Percentiles rank a stretch among this genome's conserved stretches.
Evolutionary conservation across 2,797 vertebrate genomes (phyloP).

Genomic region (Holocentrus rufus): DNA sequence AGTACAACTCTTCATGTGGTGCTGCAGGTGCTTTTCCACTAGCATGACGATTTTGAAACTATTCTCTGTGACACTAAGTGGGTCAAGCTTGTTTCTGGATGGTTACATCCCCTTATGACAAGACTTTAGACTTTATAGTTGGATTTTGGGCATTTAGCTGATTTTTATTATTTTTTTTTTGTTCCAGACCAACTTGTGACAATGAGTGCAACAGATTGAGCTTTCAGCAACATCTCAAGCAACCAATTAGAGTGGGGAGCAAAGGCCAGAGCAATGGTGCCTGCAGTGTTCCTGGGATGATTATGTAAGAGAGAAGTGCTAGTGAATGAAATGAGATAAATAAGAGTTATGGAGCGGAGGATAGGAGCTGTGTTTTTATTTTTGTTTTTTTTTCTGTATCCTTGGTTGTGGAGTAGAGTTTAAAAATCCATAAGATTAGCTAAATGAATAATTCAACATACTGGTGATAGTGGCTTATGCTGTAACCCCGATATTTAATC

Average conservation of each 20-base stretch:
- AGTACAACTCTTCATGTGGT: too few species aligned
- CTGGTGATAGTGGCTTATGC: slow-evolving; percentile 4
- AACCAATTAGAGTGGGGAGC: background rate
- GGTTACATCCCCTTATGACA: background rate
- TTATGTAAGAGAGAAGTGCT: too few species aligned
- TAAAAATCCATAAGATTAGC: background rate
- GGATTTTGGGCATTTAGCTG: background rate
- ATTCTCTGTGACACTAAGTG: too few species aligned
- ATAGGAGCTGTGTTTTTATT: too few species aligned
- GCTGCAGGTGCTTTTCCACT: too few species aligned
- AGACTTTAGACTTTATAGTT: background rate
- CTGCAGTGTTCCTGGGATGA: too few species aligned
- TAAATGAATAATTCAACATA: background rate
- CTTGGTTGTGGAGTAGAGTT: background rate
- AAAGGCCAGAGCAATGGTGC: background rate
- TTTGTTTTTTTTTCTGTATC: too few species aligned
- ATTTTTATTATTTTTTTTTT: too few species aligned
- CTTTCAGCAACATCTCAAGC: background rate
- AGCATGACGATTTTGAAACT: too few species aligned
- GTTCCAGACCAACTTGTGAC: too few species aligned
- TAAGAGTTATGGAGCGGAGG: too few species aligned
- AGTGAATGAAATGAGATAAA: too few species aligned
- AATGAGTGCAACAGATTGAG: background rate
- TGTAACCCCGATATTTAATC: background rate
- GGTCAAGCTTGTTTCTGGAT: background rate